phyloP scores from a whole-genome alignment of 2,888 invertebrate genomes.

The Doris montereyensis region DNA sequence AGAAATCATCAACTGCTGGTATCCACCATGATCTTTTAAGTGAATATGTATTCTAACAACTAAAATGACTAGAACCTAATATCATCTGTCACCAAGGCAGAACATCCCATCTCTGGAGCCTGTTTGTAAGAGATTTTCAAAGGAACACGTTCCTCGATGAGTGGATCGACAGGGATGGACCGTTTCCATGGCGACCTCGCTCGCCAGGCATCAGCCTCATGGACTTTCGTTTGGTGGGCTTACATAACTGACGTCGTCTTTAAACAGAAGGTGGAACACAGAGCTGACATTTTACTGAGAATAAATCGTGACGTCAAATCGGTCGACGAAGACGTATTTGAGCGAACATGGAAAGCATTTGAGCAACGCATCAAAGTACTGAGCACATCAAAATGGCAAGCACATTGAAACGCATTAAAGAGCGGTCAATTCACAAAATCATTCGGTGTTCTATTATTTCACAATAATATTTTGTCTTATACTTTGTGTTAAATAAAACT shows the following conservation, averaged over 20 bases:
- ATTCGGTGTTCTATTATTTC: too few relatives aligned
- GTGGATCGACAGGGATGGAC: background rate
- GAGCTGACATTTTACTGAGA: background rate
- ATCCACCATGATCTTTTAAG: background rate
- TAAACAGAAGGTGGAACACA: background rate
- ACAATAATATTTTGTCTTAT: background rate
- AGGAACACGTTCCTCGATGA: too few relatives aligned
- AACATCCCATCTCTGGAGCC: too few relatives aligned
- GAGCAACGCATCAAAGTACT: background rate
- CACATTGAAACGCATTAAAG: too few relatives aligned
- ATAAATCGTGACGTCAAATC: background rate
- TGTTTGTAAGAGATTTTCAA: too few relatives aligned
- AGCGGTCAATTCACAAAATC: too few relatives aligned
- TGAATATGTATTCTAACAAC: background rate
- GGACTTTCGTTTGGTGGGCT: background rate
- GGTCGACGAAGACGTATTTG: background rate
- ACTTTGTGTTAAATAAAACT: background rate
- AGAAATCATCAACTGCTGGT: background rate
- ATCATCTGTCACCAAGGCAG: background rate
- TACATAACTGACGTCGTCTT: background rate
- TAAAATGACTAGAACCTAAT: background rate
- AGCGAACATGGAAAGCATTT: background rate
- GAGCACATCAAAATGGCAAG: background rate
- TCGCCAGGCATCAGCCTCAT: background rate
- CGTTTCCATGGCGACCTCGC: background rate